Percentiles rank a stretch among this genome's conserved stretches.
Conservation (phyloP, 2,113 vertebrate species). For the Planiliza haematocheilus region DNA sequence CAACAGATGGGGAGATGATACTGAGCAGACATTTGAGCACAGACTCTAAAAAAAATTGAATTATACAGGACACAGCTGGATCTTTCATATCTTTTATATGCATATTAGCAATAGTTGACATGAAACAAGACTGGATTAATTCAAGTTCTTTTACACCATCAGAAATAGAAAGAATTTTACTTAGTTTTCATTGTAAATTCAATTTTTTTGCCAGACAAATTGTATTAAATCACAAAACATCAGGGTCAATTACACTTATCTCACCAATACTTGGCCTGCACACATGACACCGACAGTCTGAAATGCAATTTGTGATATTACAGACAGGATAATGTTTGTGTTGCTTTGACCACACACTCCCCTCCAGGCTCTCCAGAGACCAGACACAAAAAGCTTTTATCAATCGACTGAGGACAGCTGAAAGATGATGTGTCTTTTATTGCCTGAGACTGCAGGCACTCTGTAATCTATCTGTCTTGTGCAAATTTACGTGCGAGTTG, state of each 20-base stretch:
- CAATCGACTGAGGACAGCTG: slow-evolving; percentile 31
- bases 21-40: slow-evolving; percentile 32
- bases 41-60: slow-evolving; percentile 13
- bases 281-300: neutral
- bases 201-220: too few relatives aligned
- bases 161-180: neutral
- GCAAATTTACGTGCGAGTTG: too few relatives aligned
- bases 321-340: neutral
- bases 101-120: neutral
- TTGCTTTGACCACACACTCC: slow-evolving; percentile 17
- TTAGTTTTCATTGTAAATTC: neutral
- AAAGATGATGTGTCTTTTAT: slow-evolving; percentile 14
- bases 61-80: neutral
- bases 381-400: slow-evolving; percentile 49
- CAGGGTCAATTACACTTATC: too few relatives aligned
- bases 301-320: neutral
- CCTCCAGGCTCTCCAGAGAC: slow-evolving; percentile 20
- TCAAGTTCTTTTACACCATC: neutral
- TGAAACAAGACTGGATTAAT: neutral
- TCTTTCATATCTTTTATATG: neutral
- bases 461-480: neutral
- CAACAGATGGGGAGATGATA: slow-evolving; percentile 16
- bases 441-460: neutral
- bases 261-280: too few relatives aligned
- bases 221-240: too few relatives aligned